Base-by-base conservation (phyloP, 2,113 vertebrate species). In the Heptranchias perlo region DNA sequence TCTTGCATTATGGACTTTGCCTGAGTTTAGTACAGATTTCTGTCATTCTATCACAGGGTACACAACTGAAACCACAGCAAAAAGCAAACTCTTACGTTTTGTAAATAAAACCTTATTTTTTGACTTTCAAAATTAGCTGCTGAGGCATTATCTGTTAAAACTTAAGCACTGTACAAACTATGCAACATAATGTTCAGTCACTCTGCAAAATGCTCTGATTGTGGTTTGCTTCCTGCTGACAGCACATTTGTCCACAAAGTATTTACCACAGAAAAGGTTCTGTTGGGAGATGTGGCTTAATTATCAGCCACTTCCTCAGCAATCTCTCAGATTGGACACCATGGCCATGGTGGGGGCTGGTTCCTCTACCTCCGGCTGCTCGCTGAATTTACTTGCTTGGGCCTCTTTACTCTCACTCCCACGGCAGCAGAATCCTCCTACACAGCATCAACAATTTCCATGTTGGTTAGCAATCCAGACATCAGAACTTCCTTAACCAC, bases 191-290 rank as follows among this genome's bases (percentile, higher is more conserved):
- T 93, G 87, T 92, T 47, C 39, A 6, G 78, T 82, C 78, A 82
- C 23, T 44, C 21, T 92, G 13, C 31, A 16, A 58, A 87, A 52
- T 49, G 49, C 31, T 44, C 76, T 82, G n/a, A 39, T 93, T 93
- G 58, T 93, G 89, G 35, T 93, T 93, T 93, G 58, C 89, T 93
- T 93, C 89, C 89, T 64, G 89, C 89, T 93, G 35, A 21, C n/a
- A 21, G n/a, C n/a, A 47, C 58, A 93, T 93, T 93, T 44, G 16
- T 89, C 86, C 35, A 31, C 49, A 52, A 89, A 89, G 25, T 89
- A 13, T 3, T 89, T 89, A 58, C 52, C 31, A 16, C 35, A 39
- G 61, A 23, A 44, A 39, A 62, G 58, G n/a, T 62, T 93, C 62
- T 23, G 64, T 62, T 93, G 58, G 58, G 89, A 93, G 16, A 39